Conservation (phyloP, 2,113 vertebrate genomes). For the Hippolais icterina region DNA sequence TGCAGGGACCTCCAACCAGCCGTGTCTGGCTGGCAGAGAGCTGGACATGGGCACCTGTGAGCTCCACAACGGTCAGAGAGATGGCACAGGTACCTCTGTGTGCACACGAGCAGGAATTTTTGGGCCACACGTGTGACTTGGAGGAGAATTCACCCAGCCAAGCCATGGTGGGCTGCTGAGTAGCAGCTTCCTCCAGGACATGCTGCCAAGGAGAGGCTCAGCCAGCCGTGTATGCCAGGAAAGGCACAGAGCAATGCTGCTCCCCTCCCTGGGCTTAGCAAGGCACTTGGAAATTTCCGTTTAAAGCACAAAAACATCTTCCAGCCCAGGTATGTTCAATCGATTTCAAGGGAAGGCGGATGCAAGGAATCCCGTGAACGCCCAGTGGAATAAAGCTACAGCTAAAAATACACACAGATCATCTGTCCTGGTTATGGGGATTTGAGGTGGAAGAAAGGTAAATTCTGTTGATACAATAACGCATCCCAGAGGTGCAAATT, state of each 20-base stretch:
- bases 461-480: neutral
- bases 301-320: neutral
- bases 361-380: neutral
- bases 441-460: neutral
- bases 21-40: fast-evolving
- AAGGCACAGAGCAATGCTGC: neutral
- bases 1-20: neutral
- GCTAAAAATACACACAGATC: neutral
- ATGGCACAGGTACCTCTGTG: neutral
- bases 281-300: neutral
- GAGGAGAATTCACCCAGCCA: neutral
- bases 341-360: neutral
- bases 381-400: neutral
- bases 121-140: neutral
- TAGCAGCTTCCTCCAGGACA: neutral
- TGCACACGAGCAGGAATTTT: fast-evolving
- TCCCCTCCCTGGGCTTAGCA: neutral
- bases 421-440: neutral
- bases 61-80: fast-evolving
- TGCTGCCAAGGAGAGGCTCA: neutral
- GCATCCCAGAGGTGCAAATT: neutral
- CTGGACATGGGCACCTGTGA: fast-evolving
- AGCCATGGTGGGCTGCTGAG: neutral
- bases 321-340: neutral
- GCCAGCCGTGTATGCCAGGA: neutral